Percentiles rank a stretch among this genome's conserved stretches.
Evolutionary conservation across 2,113 vertebrate genomes (phyloP).

Genomic region (Albula glossodonta): DNA sequence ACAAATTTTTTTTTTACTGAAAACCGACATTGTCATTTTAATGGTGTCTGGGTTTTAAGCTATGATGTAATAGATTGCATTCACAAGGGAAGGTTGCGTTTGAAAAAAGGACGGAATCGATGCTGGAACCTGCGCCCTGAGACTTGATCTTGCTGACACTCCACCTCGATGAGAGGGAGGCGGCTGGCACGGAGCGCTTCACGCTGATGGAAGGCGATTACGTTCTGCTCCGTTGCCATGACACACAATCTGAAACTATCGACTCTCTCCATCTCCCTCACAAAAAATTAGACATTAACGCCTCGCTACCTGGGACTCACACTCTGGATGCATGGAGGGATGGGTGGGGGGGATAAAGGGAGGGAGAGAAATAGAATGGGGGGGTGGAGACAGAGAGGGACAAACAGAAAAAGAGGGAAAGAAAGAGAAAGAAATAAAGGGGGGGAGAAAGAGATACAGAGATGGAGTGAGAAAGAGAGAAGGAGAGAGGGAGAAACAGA

Average conservation of each 20-base stretch:
- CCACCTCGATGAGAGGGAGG: background rate
- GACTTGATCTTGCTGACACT: too few relatives aligned
- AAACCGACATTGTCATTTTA: background rate
- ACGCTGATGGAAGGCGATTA: conserved; percentile 18
- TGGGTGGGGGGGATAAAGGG: background rate
- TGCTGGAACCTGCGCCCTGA: background rate
- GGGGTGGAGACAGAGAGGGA: background rate
- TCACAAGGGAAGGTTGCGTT: background rate
- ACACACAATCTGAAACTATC: conserved; percentile 14
- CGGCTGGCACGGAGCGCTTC: background rate
- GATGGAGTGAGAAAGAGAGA: too few relatives aligned
- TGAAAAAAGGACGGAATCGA: background rate
- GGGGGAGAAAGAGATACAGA: too few relatives aligned
- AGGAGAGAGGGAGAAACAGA: too few relatives aligned
- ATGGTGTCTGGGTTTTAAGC: too few relatives aligned
- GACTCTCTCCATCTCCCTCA: conserved; percentile 15
- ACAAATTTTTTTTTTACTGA: too few relatives aligned
- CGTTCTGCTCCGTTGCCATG: conserved; percentile 44
- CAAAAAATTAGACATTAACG: background rate
- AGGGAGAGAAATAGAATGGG: background rate
- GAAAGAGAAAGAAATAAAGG: background rate
- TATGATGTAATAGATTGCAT: too few relatives aligned
- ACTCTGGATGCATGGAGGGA: background rate
- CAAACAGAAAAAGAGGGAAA: background rate
- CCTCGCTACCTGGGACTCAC: background rate